Evolutionary conservation across 2,888 invertebrate genomes (phyloP), one percentile per base, ranked within the genome.

Genomic region (Cabera pusaria): DNA sequence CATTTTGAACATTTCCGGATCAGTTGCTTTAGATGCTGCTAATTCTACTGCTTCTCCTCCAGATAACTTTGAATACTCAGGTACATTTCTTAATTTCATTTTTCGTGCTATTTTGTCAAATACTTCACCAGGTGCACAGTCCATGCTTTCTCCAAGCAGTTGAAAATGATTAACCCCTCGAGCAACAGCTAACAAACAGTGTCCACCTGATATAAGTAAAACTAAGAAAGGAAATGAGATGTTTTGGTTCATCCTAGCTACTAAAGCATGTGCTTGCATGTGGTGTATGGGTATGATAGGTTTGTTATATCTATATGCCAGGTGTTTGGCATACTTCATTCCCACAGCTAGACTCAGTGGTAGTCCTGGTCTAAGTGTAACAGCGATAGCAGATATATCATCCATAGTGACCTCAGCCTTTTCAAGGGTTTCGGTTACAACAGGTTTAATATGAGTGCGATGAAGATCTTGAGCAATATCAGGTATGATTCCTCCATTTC

Each of bases 181-280:
- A 1, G 93, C 97, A 23, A 98, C 83, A 6, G 94, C 93, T 31
- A 97, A 69, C 41, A 98, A 90, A 72, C 96, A 96, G 73, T 99
- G 98, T 0, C 98, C 98, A 21, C 99, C 99, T 59, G 98, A 98
- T 57, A 97, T 94, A 18, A 99, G 84, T 10, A 98, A 87, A 10
- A 95, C 95, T 44, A 99, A 82, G 81, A 94, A 99, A 26, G 99
- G 99, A 87, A 95, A 98, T 25, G 92, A 77, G 33, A 97, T 86
- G 56, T 92, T 70, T 64, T 92, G 62, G 20, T 86, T 83, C 93
- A 98, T 94, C 72, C 98, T 92, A 3, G 93, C 94, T 16, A 96
- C 96, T 35, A 99, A 85, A 5, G 99, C 98, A 90, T 99, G 99
- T 1, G 99, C 99, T 88, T 98, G 94, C 99, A 99, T 99, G 61